Percentiles rank a stretch among this genome's conserved stretches.
These are phyloP conservation scores for Oenanthe oenanthe DNA, from an alignment of 2,113 vertebrate genomes.

Conservation along the genomic window DNA sequence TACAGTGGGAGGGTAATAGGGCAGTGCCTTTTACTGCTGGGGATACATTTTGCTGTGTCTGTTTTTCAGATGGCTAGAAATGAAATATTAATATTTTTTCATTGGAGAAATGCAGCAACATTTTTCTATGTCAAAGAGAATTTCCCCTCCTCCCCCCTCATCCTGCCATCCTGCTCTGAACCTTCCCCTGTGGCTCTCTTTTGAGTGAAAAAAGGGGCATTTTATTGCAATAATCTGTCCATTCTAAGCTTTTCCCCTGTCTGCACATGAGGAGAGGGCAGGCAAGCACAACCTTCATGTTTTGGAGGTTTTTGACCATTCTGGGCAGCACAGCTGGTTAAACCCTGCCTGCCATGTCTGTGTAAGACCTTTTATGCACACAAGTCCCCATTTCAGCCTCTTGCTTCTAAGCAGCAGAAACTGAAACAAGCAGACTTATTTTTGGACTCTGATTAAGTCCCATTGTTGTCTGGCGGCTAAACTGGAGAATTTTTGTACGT, in stretches of 20 bases:
- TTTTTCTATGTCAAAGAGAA: conserved; percentile 55
- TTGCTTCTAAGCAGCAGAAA: background rate
- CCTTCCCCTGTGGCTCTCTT: background rate
- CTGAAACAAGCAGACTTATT: background rate
- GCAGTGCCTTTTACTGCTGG: conserved; percentile 66
- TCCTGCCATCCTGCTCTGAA: background rate
- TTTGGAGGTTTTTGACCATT: background rate
- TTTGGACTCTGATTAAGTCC: background rate
- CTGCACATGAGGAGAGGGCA: background rate
- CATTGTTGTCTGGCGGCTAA: background rate
- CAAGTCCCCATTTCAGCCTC: background rate
- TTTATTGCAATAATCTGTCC: background rate
- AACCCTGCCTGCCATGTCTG: background rate
- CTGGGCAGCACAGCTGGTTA: background rate
- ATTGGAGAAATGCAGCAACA: conserved; percentile 49
- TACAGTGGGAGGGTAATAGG: background rate
- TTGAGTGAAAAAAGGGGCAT: background rate
- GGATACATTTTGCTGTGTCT: conserved; percentile 64
- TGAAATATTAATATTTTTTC: conserved; percentile 42
- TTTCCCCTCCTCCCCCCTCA: background rate
- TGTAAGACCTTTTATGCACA: background rate
- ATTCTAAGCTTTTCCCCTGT: background rate
- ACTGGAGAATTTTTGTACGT: background rate
- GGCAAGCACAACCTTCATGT: background rate
- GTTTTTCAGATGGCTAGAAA: conserved; percentile 62